Percentiles rank a stretch among this genome's conserved stretches.
These are phyloP conservation scores for Brachyalestes nurse DNA, from an alignment of 2,797 vertebrate genomes.

Conservation along the genomic window DNA sequence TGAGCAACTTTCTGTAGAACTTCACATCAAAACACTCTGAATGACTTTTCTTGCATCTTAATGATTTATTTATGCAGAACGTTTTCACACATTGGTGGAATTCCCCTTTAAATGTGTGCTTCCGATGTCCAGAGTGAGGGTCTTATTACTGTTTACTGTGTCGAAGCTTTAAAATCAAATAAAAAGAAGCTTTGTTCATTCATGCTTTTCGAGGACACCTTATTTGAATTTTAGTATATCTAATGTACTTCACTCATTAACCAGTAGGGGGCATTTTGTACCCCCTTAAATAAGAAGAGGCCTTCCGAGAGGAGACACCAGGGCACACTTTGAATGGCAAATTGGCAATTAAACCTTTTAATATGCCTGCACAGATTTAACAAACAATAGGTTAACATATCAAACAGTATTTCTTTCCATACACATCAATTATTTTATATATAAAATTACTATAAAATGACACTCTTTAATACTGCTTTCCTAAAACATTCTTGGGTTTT, in stretches of 20 bases:
- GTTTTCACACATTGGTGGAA: no score
- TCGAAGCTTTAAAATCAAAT: no score
- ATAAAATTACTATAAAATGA: slow-evolving; percentile 81
- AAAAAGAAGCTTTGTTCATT: no score
- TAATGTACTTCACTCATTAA: neutral
- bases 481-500: slow-evolving; percentile 54
- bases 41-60: no score
- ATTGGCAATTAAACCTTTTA: slow-evolving; percentile 72
- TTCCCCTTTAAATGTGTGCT: no score
- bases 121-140: no score
- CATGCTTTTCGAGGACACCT: no score
- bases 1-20: no score
- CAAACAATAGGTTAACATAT: slow-evolving; percentile 72
- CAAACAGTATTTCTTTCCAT: slow-evolving; percentile 66
- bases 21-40: no score
- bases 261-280: slow-evolving; percentile 8
- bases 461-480: slow-evolving; percentile 67
- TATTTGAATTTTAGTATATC: no score
- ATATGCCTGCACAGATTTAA: slow-evolving; percentile 77
- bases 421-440: slow-evolving; percentile 68
- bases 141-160: no score
- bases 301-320: neutral
- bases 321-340: slow-evolving; percentile 53
- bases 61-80: no score
- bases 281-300: neutral